Evolutionary conservation across 1,140 invertebrate species (phyloP).

Genomic region (Zaprionus inermis): DNA sequence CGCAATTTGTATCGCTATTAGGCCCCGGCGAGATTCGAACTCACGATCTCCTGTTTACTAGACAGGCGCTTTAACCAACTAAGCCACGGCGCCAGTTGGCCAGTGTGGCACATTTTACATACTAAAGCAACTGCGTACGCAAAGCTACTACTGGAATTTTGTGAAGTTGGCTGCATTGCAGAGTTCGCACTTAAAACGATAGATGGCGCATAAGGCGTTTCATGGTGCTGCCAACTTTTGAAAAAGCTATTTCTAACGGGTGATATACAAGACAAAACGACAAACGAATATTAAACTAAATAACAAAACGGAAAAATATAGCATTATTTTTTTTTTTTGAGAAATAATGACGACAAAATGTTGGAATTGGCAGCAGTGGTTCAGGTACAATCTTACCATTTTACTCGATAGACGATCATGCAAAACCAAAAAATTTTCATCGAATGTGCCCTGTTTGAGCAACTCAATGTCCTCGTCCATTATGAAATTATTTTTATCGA

Average conservation of each 20-base stretch:
- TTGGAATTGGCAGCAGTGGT: no score
- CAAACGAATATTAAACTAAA: no score
- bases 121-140: neutral
- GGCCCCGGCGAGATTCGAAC: conserved; percentile 86
- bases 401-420: neutral
- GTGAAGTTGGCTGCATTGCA: conserved; percentile 13
- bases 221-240: no score
- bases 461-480: conserved; percentile 56
- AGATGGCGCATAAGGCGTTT: conserved; percentile 1
- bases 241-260: no score
- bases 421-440: conserved; percentile 54
- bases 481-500: conserved; percentile 49
- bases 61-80: conserved; percentile 88
- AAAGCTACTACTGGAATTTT: neutral
- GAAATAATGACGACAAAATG: no score
- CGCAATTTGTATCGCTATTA: neutral
- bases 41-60: conserved; percentile 86
- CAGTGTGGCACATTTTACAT: neutral
- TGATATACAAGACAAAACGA: no score
- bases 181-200: neutral
- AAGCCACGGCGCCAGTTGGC: conserved; percentile 85
- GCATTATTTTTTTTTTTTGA: no score
- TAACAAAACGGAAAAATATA: no score
- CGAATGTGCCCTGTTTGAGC: conserved; percentile 52
- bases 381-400: neutral